Base-by-base conservation (phyloP, 2,113 vertebrate species). In the Myotis lucifugus region DNA sequence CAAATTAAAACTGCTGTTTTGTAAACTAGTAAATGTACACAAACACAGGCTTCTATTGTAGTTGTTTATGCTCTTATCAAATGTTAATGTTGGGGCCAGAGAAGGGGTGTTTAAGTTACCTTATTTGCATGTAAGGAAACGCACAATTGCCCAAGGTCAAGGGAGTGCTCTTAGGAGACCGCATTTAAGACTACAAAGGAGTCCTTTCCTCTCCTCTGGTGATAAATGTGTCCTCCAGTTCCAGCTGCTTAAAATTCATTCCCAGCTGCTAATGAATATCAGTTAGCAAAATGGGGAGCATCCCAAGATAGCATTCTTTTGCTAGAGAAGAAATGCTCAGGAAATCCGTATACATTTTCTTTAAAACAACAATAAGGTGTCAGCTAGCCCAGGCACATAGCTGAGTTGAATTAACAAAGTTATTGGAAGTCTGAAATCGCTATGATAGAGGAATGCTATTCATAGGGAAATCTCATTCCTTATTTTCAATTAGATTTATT, bases 381-480 rank as follows among this genome's bases (percentile, higher is more conserved):
- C 64, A 25, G n/a, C 19, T 23, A 50, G n/a, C 7, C 69, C 78
- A 79, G 56, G 56, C 8, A 59, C 40, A 52, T 4, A 1, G 29
- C 0, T 93, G 70, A 76, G 88, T 42, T 91, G 83, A 88, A 94
- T 95, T 93, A 85, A 89, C 23, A 54, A 95, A 76, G 19, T 66
- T 95, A 83, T 91, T 92, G 42, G 89, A 92, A 96, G 94, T 88
- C 54, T 79, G 29, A 69, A 73, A 88, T 85, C 67, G n/a, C 70
- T 18, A 2, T 32, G 85, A 66, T 23, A 67, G 77, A 93, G 27
- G 66, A 94, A 91, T 73, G 79, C 19, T 85, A 76, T n/a, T 86
- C 56, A 54, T 5, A 23, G 8, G 5, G 6, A 85, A 72, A 97
- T 34, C 84, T 54, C 94, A 85, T 21, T 94, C 95, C 73, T 46